Conservation (phyloP, 2,888 invertebrate genomes). For the Ditylenchus weischeri region DNA sequence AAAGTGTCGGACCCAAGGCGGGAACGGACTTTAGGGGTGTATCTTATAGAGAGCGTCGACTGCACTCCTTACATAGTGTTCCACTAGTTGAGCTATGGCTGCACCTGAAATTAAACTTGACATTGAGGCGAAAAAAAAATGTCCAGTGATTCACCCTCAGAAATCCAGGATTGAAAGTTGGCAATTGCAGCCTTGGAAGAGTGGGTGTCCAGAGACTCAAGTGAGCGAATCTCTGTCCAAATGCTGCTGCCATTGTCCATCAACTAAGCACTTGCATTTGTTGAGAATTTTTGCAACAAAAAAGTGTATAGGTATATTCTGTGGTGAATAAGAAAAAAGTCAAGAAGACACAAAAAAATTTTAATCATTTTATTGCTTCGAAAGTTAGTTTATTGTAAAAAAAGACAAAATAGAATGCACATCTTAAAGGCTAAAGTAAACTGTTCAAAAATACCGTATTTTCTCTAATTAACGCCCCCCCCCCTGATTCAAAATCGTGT, state of each 20-base stretch:
- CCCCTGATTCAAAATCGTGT: no score
- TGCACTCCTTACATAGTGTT: slow-evolving; percentile 25
- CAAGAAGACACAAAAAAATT: background rate
- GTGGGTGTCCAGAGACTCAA: slow-evolving; percentile 36
- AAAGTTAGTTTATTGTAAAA: background rate
- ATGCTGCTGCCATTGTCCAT: slow-evolving; percentile 3
- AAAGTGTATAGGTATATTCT: background rate
- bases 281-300: background rate
- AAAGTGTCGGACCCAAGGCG: no score
- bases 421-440: no score
- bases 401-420: no score
- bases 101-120: slow-evolving; percentile 21
- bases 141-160: slow-evolving; percentile 24
- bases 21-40: no score
- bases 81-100: slow-evolving; percentile 34
- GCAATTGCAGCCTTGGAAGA: slow-evolving; percentile 34
- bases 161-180: slow-evolving; percentile 27
- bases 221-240: slow-evolving; percentile 20
- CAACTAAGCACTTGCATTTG: background rate
- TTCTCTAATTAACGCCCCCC: no score
- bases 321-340: background rate
- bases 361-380: background rate
- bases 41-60: no score
- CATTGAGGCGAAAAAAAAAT: background rate
- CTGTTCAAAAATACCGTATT: no score